Evolutionary conservation across 2,113 vertebrate species (phyloP), one percentile per base, ranked within the genome.

Genomic region (Trogon melanurus): DNA sequence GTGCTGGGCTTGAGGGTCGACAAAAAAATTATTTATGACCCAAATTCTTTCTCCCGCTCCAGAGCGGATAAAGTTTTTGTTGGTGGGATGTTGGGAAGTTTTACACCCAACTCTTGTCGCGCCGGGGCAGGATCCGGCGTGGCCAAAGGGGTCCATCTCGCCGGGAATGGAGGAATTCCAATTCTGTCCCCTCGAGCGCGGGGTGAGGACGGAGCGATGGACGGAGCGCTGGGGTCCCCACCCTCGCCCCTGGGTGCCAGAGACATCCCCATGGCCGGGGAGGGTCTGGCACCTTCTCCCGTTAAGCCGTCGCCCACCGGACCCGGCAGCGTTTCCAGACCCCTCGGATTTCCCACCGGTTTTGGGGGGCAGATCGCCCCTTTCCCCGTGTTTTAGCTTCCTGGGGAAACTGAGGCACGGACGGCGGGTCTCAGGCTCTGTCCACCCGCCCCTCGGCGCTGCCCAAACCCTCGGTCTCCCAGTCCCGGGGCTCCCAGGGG

Each of bases 271-370:
- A 0, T 6, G 69, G 9, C 17, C 13, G 5, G 21, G 6, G 32
- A 22, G 11, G 47, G 32, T 32, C 75, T 9, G 6, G 51, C 0
- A 2, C 69, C 69, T 72, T 62, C 36, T 89, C 88, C 85, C 65
- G 5, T 54, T 62, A 73, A 11, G 36, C 62, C 27, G 1, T 22
- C 17, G 2, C 29, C 50, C 26, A 0, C 76, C 5, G 4, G 29
- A 1, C 3, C 3, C 18, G 1, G 38, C 0, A 5, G 29, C 3
- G 2, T 5, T 41, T 16, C 17, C 13, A 69, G 10, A 13, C 16
- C 15, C 6, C 10, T 6, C 29, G 2, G 13, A 2, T 47, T 73
- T 13, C 51, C n/a, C 48, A 54, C 13, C 1, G 17, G 14, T 11
- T 41, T 1, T 4, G 15, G 29, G 62, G 62, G 23, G 71, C 1